Conservation (phyloP, 2,888 invertebrate genomes). For the Acleris literana region DNA sequence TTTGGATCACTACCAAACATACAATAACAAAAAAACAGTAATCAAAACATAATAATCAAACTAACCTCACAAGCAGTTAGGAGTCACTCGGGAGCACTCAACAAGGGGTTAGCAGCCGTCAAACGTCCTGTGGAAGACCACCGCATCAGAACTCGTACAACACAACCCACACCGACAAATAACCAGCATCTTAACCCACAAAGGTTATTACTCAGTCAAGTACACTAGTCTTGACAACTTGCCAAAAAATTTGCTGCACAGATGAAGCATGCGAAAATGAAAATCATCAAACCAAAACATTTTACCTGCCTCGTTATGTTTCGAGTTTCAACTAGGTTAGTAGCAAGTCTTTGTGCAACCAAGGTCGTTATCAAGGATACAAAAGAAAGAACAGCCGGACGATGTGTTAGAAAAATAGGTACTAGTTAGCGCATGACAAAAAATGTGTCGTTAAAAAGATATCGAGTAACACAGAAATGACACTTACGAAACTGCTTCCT, state of each 20-base stretch:
- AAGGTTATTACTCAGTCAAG: conserved; percentile 71
- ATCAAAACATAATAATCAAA: conserved; percentile 48
- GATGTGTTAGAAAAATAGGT: conserved; percentile 41
- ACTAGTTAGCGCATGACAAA: conserved; percentile 37
- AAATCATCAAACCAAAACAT: conserved; percentile 64
- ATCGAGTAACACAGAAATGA: conserved; percentile 48
- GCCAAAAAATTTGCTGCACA: conserved; percentile 72
- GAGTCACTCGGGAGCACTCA: conserved; percentile 76
- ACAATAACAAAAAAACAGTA: conserved; percentile 37
- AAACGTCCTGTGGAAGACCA: conserved; percentile 79
- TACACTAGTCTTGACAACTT: conserved; percentile 71
- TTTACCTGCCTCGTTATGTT: conserved; percentile 41
- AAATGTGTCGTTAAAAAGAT: conserved; percentile 47
- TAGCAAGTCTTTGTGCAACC: conserved; percentile 55
- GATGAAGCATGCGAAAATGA: conserved; percentile 68
- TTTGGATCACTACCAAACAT: conserved; percentile 38
- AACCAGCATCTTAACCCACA: conserved; percentile 55
- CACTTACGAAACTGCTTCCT: conserved; percentile 76
- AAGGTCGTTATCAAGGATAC: conserved; percentile 45
- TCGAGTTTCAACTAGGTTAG: conserved; percentile 38
- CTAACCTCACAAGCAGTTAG: conserved; percentile 82
- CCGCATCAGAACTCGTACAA: conserved; percentile 64
- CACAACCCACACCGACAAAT: conserved; percentile 45
- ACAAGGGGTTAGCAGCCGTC: conserved; percentile 72
- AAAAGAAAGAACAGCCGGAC: conserved; percentile 42